Evolutionary conservation across 2,797 vertebrate genomes (phyloP), one percentile per base, ranked within the genome.

Genomic region (Acrossocheilus wenchowensis): DNA sequence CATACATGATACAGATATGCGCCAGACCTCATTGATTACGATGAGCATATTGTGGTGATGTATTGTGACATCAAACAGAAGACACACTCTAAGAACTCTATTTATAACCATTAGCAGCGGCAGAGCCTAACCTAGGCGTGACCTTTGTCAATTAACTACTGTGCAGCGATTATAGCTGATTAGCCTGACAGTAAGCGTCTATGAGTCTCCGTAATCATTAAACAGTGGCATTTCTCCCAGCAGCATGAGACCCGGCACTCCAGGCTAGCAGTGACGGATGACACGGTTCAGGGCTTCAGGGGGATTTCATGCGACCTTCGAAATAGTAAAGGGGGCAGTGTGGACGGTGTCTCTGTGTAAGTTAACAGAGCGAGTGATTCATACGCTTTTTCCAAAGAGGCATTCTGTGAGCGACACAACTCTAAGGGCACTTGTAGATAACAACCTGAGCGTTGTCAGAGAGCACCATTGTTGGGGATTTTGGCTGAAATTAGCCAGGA

Each of bases 351-450:
- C 85, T 78, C 85, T 80, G 79, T 78, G 85, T 45, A 83, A 68
- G 83, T 81, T 78, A 88, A 89, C 88, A 90, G 85, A 88, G 87
- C 71, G 72, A 78, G 78, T 72, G 83, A 88, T 90, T 90, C 90
- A 90, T 88, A 26, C 34, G 64, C 30, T 48, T 84, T 87, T 78
- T 88, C 83, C 88, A 83, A 86, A 85, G 83, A 74, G 30, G 72
- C 78, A 85, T 90, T 90, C 87, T 88, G 50, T 41, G 75, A 84
- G 48, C 11, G 12, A 83, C 85, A 88, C 86, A 82, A 90, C 71
- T 88, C 84, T 81, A 89, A 87, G 83, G 86, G 89, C 89, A 88
- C 86, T 90, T 86, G 72, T 86, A 82, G 88, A 90, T 90, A 90
- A 90, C 89, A 89, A 90, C 90, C 90, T 88, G 90, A 90, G 39